Conservation (phyloP, 2,113 vertebrate genomes). For the Crotalus viridis region DNA sequence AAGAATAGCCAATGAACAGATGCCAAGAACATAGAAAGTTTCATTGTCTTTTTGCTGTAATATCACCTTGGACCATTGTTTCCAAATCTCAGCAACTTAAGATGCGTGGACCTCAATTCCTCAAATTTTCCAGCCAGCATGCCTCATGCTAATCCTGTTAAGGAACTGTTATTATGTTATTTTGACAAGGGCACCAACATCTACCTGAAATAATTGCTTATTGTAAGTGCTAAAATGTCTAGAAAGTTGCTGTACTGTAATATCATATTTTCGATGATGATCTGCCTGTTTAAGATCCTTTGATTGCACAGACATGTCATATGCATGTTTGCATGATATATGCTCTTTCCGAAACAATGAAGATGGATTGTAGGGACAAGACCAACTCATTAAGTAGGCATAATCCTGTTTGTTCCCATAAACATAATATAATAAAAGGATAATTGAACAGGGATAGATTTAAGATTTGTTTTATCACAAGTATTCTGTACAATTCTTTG, state of each 20-base stretch:
- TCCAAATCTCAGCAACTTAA: no score
- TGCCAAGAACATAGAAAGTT: neutral
- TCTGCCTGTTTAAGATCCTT: neutral
- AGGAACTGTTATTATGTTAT: no score
- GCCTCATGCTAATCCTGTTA: no score
- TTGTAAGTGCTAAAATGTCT: neutral
- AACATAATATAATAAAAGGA: neutral
- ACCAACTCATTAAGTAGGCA: neutral
- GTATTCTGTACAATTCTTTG: neutral
- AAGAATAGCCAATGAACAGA: neutral
- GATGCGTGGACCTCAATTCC: no score
- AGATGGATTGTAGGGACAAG: neutral
- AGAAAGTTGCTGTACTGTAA: neutral
- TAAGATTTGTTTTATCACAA: neutral
- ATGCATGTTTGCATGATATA: neutral
- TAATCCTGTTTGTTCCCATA: neutral
- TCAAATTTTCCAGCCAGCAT: no score
- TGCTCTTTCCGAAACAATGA: neutral
- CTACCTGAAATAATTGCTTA: neutral
- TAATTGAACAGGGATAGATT: neutral
- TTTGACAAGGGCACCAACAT: neutral
- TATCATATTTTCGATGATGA: neutral
- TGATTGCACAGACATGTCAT: neutral
- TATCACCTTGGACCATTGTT: no score
- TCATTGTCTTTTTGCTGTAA: no score